phyloP scores from a whole-genome alignment of 2,888 invertebrate genomes.

The Leucozona laternaria region DNA sequence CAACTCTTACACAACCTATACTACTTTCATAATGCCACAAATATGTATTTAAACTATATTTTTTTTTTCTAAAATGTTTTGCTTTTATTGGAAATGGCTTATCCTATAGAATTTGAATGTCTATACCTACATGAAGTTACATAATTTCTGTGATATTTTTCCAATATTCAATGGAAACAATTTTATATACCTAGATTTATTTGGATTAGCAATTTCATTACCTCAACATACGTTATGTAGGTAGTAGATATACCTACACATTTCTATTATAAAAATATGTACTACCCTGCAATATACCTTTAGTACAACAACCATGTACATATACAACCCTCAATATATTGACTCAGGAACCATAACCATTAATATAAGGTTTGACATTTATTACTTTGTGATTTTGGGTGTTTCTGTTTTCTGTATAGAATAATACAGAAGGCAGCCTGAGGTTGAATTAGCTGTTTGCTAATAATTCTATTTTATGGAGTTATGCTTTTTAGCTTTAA shows the following conservation, averaged over 20 bases:
- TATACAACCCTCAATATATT: neutral
- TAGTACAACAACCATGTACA: no score
- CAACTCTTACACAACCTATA: neutral
- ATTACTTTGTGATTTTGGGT: conserved; percentile 4
- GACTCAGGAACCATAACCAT: conserved; percentile 18
- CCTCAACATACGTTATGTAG: neutral
- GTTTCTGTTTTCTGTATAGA: neutral
- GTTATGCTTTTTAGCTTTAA: neutral
- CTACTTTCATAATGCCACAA: neutral
- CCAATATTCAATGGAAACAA: neutral
- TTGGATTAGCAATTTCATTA: conserved; percentile 2
- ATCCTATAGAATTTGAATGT: neutral
- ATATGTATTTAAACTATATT: neutral
- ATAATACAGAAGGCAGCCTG: neutral
- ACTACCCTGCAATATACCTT: neutral
- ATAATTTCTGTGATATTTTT: neutral
- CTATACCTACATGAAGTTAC: neutral
- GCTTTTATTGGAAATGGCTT: neutral
- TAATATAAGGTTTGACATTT: conserved; percentile 16
- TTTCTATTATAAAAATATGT: neutral
- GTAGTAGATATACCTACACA: neutral
- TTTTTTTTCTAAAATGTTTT: neutral
- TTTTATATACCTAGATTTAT: conserved; percentile 4
- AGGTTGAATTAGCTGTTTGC: conserved; percentile 2
- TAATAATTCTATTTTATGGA: conserved; percentile 12